Evolutionary conservation across 2,888 invertebrate genomes (phyloP).

Genomic region (Vesta saturnalis): DNA sequence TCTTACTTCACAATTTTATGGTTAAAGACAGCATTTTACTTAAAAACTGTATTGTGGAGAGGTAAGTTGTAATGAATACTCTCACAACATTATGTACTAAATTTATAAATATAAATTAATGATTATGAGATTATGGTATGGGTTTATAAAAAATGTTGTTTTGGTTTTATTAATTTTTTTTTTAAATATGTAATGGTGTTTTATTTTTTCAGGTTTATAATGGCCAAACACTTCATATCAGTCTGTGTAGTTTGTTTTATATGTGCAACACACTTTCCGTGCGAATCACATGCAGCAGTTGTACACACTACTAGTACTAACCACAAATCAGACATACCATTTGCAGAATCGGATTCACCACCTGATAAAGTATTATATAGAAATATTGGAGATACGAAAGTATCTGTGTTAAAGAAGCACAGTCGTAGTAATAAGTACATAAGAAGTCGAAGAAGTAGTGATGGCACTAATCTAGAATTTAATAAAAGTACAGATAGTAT

Average conservation of each 20-base stretch:
- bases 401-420: not conserved
- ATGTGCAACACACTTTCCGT: conserved; percentile 80
- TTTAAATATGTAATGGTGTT: not conserved
- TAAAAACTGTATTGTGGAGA: too few relatives aligned
- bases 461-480: conserved; percentile 41
- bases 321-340: conserved; percentile 32
- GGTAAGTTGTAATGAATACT: too few relatives aligned
- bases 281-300: conserved; percentile 72
- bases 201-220: conserved; percentile 40
- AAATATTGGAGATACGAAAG: not conserved
- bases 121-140: too few relatives aligned
- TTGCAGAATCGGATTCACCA: conserved; percentile 22
- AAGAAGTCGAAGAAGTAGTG: conserved; percentile 28
- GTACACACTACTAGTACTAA: conserved; percentile 42
- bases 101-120: too few relatives aligned
- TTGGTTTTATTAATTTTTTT: too few relatives aligned
- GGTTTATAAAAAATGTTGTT: too few relatives aligned
- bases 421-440: conserved; percentile 11
- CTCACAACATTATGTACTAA: too few relatives aligned
- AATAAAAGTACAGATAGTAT: conserved; percentile 38
- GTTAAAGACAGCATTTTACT: too few relatives aligned
- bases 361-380: conserved; percentile 13
- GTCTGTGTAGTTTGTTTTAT: conserved; percentile 86
- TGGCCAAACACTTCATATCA: conserved; percentile 75
- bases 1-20: too few relatives aligned